These are phyloP conservation scores for Meganola albula DNA, from an alignment of 2,888 invertebrate species.

Conservation along the genomic window DNA sequence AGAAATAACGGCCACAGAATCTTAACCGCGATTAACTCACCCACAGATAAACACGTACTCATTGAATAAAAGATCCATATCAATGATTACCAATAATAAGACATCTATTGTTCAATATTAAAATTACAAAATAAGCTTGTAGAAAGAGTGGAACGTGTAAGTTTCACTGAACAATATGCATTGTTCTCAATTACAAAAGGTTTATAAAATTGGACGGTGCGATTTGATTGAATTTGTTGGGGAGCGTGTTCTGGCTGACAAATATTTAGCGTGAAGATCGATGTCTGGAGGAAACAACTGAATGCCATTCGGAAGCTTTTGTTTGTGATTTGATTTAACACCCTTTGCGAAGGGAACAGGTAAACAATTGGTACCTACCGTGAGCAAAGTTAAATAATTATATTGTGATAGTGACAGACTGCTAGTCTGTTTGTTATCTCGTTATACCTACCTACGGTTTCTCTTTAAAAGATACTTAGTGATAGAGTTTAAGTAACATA, in stretches of 20 bases:
- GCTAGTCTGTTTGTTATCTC: too few relatives aligned
- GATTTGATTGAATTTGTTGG: slow-evolving; percentile 30
- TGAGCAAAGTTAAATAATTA: too few relatives aligned
- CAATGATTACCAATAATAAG: slow-evolving; percentile 34
- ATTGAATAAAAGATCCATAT: slow-evolving; percentile 41
- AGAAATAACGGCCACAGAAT: slow-evolving; percentile 14
- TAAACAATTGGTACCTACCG: slow-evolving; percentile 4
- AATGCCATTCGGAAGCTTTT: slow-evolving; percentile 24
- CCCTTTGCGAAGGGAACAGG: slow-evolving; percentile 12
- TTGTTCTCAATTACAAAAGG: slow-evolving; percentile 59
- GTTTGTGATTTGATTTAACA: slow-evolving; percentile 29
- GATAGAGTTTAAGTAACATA: too few relatives aligned
- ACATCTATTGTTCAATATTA: slow-evolving; percentile 36
- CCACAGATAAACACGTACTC: slow-evolving; percentile 13
- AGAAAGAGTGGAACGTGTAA: slow-evolving; percentile 35
- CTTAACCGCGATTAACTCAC: slow-evolving; percentile 14
- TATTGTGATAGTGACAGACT: too few relatives aligned
- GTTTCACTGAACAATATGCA: slow-evolving; percentile 55
- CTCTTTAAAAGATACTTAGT: too few relatives aligned
- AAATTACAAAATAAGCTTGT: slow-evolving; percentile 43
- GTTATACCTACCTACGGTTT: too few relatives aligned
- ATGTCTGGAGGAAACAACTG: slow-evolving; percentile 34
- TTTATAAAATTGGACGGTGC: slow-evolving; percentile 47
- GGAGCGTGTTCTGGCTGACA: slow-evolving; percentile 47
- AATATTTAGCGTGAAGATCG: slow-evolving; percentile 45